phyloP scores from a whole-genome alignment of 1,140 invertebrate species.

The Micrasema minimum region DNA sequence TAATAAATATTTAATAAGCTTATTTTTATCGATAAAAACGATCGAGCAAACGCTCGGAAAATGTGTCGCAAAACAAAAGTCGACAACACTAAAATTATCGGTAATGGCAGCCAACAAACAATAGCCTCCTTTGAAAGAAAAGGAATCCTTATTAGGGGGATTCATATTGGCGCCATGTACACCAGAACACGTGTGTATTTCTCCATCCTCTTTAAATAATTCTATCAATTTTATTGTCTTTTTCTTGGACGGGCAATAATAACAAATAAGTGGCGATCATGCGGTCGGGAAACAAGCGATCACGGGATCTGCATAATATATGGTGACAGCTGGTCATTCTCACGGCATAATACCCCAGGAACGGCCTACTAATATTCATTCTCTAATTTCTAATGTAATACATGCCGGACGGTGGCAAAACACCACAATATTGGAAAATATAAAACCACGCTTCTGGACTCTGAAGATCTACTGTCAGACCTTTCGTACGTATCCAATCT shows the following conservation, averaged over 20 bases:
- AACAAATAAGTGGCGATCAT: slow-evolving; percentile 41
- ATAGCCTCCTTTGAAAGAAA: slow-evolving; percentile 5
- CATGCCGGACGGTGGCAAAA: too few species aligned
- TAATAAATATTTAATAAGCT: neutral
- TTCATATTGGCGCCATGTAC: slow-evolving; percentile 7
- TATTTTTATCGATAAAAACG: slow-evolving; percentile 4
- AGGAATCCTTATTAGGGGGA: neutral
- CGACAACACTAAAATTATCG: slow-evolving; percentile 12
- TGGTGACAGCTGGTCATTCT: slow-evolving; percentile 30
- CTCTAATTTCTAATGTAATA: too few species aligned
- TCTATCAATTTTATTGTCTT: slow-evolving; percentile 24
- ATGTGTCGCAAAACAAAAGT: slow-evolving; percentile 34
- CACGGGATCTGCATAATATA: slow-evolving; percentile 44
- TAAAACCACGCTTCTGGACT: too few species aligned
- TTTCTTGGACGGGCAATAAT: slow-evolving; percentile 32
- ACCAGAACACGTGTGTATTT: slow-evolving; percentile 18
- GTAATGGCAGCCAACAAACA: slow-evolving; percentile 34
- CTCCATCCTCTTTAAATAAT: slow-evolving; percentile 26
- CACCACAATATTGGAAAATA: too few species aligned
- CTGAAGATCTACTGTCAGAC: too few species aligned
- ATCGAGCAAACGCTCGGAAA: neutral
- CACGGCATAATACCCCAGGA: slow-evolving; percentile 19
- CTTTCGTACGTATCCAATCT: too few species aligned
- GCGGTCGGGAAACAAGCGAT: slow-evolving; percentile 46
- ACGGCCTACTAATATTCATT: too few species aligned